Percentiles rank a stretch among this genome's conserved stretches.
Evolutionary conservation across 2,888 invertebrate genomes (phyloP).

Genomic region (Drosophila tripunctata): DNA sequence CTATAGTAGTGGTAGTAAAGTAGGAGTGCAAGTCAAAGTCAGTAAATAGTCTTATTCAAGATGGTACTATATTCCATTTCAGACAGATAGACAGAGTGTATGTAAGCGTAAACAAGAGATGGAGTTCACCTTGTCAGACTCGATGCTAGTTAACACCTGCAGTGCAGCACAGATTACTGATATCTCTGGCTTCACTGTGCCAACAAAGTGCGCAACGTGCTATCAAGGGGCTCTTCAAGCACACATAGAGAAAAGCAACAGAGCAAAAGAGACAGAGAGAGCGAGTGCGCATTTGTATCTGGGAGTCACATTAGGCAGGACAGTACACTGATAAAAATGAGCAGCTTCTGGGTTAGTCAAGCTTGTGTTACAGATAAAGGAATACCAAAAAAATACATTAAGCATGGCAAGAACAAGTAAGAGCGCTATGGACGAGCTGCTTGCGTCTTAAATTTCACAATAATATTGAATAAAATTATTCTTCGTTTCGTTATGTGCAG

Average conservation of each 20-base stretch:
- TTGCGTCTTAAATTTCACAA: no score
- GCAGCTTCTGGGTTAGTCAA: no score
- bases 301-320: slow-evolving; percentile 41
- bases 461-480: no score
- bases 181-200: slow-evolving; percentile 12
- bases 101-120: slow-evolving; percentile 27
- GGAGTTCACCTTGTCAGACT: slow-evolving; percentile 12
- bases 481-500: no score
- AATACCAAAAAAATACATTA: no score
- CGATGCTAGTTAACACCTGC: slow-evolving; percentile 64
- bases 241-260: slow-evolving; percentile 19
- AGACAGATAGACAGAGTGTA: not conserved
- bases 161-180: slow-evolving; percentile 57
- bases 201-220: slow-evolving; percentile 51
- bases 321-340: slow-evolving; percentile 5
- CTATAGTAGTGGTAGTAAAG: not conserved
- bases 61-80: not conserved
- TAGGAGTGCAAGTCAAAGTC: not conserved
- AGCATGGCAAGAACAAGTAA: no score
- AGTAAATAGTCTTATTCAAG: slow-evolving; percentile 22
- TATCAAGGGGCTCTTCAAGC: slow-evolving; percentile 71
- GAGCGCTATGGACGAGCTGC: no score
- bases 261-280: slow-evolving; percentile 15
- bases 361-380: no score
- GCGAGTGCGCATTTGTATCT: not conserved